Evolutionary conservation across 2,888 invertebrate genomes (phyloP).

Genomic region (Cantharis flavilabris): DNA sequence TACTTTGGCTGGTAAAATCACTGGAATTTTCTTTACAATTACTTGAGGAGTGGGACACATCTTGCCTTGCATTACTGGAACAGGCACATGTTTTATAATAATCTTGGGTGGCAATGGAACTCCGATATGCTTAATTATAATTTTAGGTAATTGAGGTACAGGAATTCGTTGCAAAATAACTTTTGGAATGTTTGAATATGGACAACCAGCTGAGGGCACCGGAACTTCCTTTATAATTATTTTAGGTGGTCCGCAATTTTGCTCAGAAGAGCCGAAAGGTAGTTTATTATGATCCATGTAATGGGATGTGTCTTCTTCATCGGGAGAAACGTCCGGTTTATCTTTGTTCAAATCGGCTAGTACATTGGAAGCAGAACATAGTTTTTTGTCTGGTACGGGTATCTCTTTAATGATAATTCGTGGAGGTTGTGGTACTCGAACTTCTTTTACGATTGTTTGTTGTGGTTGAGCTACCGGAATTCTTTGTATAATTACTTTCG

Average conservation of each 20-base stretch:
- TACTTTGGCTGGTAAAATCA: neutral
- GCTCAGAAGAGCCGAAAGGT: neutral
- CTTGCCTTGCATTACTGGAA: neutral
- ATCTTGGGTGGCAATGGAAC: neutral
- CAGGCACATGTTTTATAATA: neutral
- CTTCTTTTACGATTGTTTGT: constrained; percentile 1
- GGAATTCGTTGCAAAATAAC: neutral
- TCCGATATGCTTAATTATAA: neutral
- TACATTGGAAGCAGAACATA: neutral
- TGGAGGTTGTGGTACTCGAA: neutral
- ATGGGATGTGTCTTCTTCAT: neutral
- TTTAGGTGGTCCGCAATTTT: constrained; percentile 13
- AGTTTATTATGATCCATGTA: neutral
- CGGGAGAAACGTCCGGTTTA: neutral
- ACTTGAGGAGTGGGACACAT: neutral
- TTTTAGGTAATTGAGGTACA: neutral
- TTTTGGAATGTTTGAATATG: neutral
- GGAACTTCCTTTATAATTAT: constrained; percentile 2
- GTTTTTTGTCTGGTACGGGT: neutral
- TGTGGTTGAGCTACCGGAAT: constrained; percentile 1
- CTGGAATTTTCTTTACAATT: neutral
- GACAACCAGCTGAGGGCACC: neutral
- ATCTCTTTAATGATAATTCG: neutral
- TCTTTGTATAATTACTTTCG: constrained; percentile 1
- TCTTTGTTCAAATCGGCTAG: neutral